Percentiles rank a stretch among this genome's conserved stretches.
These are phyloP conservation scores for Sebastes melanostomus DNA, from an alignment of 2,797 vertebrate genomes.

Conservation along the genomic window DNA sequence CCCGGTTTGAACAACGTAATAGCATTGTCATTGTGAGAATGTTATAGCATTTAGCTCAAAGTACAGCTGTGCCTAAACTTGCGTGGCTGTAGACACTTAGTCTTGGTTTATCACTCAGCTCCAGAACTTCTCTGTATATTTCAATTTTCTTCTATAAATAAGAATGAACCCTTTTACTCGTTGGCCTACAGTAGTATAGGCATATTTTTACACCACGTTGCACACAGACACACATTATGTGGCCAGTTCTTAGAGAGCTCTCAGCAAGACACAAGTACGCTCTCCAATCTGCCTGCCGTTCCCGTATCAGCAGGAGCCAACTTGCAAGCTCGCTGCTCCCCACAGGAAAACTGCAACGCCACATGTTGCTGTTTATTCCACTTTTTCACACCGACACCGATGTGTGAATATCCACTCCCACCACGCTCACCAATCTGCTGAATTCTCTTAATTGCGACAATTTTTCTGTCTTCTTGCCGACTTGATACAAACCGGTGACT, in stretches of 20 bases:
- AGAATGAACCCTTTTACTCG: not conserved
- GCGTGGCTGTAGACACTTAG: not conserved
- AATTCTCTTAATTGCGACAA: conserved; percentile 60
- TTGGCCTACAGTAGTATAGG: not conserved
- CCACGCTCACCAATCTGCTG: conserved; percentile 38
- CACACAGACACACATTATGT: not conserved
- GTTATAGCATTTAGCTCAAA: not conserved
- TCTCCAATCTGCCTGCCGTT: conserved; percentile 43
- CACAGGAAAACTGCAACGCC: conserved; percentile 33
- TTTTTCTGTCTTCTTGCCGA: conserved; percentile 44
- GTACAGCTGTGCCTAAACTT: no score
- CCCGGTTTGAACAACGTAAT: not conserved
- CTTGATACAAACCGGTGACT: conserved; percentile 18
- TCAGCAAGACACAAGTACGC: conserved; percentile 17
- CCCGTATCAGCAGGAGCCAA: conserved; percentile 54
- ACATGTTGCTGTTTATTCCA: conserved; percentile 29
- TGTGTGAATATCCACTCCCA: conserved; percentile 13
- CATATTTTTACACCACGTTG: not conserved
- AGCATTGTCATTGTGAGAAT: no score
- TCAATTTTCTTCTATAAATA: not conserved
- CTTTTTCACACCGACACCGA: conserved; percentile 29
- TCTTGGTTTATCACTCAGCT: not conserved
- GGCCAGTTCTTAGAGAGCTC: conserved; percentile 22
- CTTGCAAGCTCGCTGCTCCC: conserved; percentile 36
- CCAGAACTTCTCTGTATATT: not conserved